Evolutionary conservation across 2,113 vertebrate genomes (phyloP).

Genomic region (Petromus typicus): DNA sequence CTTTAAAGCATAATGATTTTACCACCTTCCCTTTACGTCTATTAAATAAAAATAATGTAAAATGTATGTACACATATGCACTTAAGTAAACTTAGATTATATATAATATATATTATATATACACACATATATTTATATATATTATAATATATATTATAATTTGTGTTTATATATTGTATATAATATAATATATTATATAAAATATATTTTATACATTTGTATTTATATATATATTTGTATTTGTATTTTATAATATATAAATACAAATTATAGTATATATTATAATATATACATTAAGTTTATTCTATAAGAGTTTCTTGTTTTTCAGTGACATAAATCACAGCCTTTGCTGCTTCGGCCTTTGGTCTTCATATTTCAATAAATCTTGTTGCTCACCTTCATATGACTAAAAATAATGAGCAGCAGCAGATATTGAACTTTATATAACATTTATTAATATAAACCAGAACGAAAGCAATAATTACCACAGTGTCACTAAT

Average conservation of each 20-base stretch:
- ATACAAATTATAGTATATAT: no score
- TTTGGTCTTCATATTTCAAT: constrained; percentile 33
- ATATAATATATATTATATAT: no score
- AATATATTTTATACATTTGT: no score
- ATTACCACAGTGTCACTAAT: constrained; percentile 72
- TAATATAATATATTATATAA: no score
- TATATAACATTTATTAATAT: constrained; percentile 76
- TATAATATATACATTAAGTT: no score
- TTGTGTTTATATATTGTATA: no score
- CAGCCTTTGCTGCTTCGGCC: background rate
- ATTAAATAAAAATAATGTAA: background rate
- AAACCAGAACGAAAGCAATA: constrained; percentile 71
- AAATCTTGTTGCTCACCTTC: constrained; percentile 43
- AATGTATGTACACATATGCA: background rate
- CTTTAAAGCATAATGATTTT: background rate
- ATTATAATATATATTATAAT: no score
- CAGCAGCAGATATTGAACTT: constrained; percentile 75
- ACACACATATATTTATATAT: no score
- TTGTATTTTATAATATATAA: no score
- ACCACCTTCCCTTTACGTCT: background rate
- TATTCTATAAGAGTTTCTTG: background rate
- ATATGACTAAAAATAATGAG: constrained; percentile 73
- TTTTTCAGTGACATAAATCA: background rate
- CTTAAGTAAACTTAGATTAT: background rate
- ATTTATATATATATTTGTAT: no score